Conservation (phyloP, 2,113 vertebrate genomes). For the Oncorhynchus kisutch region DNA sequence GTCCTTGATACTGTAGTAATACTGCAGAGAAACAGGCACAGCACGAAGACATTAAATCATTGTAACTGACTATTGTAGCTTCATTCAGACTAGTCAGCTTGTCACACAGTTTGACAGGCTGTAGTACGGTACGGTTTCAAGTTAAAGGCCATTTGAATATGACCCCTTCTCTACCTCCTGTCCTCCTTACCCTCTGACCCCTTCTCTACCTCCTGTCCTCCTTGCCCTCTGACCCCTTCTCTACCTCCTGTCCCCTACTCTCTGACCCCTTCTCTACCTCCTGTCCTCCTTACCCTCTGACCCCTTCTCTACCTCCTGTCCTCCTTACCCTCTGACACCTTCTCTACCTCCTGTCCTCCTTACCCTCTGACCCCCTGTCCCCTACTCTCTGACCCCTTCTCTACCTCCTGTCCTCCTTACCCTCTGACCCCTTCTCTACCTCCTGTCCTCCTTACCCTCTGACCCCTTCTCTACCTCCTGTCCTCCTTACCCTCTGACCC, state of each 20-base stretch:
- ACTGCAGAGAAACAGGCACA: constrained; percentile 68
- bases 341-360: neutral
- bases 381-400: neutral
- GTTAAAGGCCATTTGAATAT: neutral
- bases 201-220: neutral
- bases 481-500: neutral
- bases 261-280: neutral
- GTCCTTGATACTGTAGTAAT: constrained; percentile 98
- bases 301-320: neutral
- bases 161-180: neutral
- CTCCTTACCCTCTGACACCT: neutral
- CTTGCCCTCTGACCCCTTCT: too few species aligned
- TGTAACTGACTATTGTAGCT: too few species aligned
- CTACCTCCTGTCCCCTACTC: neutral
- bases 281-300: neutral
- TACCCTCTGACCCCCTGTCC: neutral
- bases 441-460: neutral
- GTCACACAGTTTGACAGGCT: too few species aligned
- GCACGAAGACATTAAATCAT: too few species aligned
- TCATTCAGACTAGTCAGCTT: too few species aligned
- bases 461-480: neutral
- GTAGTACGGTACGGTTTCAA: too few species aligned
- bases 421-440: too few species aligned
- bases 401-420: neutral
- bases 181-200: neutral